Evolutionary conservation across 2,113 vertebrate species (phyloP), one percentile per base, ranked within the genome.

Genomic region (Phrynosoma platyrhinos): DNA sequence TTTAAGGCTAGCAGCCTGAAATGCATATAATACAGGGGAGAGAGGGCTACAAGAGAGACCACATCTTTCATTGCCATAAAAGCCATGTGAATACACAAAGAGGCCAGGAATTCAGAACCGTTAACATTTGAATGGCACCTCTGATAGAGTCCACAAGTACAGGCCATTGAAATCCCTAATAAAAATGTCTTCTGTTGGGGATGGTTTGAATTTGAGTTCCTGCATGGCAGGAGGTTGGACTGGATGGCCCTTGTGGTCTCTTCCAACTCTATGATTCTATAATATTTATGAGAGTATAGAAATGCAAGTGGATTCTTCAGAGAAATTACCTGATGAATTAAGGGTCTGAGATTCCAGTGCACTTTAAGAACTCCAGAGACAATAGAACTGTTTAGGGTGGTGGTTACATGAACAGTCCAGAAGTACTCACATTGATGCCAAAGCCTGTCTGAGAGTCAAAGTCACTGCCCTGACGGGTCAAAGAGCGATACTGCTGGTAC

Each of bases 381-480:
- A 27, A 36, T 13, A 69, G 5, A 85, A 64, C 25, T 47, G 23
- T 27, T 79, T 36, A 36, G 13, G 21, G 12, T 36, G n/a, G 14
- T 58, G 64, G 77, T 36, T 79, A 30, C 42, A 58, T 14, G 64
- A 64, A 18, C 9, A 76, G 66, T 18, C 40, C n/a, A 32, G 4
- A 79, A 25, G 42, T 25, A 94, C 98, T 97, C 94, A 99, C 98
- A 79, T 98, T 99, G 93, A 98, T 98, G 95, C 98, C 97, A 94
- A 98, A 99, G 85, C 98, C 96, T 53, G 98, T 96, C 93, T 98
- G 98, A 1, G 98, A 95, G 91, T 99, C 98, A 93, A 98, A 99
- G 93, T 99, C 98, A 40, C 98, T 98, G 92, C 98, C 96, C 92
- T 98, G 98, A 18, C 98, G 97, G 9, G 98, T 98, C 90, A 98